phyloP scores from a whole-genome alignment of 30 jellyfish, hydroid and myxozoan genomes.

The Hydra vulgaris region DNA sequence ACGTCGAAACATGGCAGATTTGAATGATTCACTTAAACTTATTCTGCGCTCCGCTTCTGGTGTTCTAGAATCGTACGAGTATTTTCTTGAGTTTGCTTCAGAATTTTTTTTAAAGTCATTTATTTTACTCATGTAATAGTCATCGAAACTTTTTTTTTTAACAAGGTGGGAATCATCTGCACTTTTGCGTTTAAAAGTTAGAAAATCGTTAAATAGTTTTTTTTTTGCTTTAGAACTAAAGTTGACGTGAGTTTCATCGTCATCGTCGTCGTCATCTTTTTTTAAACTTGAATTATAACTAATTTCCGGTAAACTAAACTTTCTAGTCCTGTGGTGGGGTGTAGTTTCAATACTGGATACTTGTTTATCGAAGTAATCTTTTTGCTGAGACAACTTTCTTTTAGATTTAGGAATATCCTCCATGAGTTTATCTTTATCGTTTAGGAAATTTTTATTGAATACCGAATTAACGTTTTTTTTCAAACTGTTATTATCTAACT shows the following conservation, averaged over 20 bases:
- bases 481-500: background rate
- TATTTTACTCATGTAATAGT: no score
- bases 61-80: background rate
- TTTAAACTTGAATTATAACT: background rate
- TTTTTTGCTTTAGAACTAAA: background rate
- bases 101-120: no score
- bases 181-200: background rate
- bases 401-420: background rate
- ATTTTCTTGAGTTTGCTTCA: background rate
- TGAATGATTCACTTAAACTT: background rate
- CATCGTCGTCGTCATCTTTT: background rate
- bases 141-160: background rate
- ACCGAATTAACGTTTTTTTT: background rate
- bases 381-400: background rate
- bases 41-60: background rate
- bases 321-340: background rate
- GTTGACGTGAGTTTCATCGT: background rate
- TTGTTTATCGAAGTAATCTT: background rate
- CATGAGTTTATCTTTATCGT: background rate
- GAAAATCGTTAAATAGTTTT: background rate
- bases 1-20: background rate
- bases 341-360: background rate
- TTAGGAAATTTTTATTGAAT: no score
- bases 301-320: background rate
- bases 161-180: background rate